phyloP scores from a whole-genome alignment of 2,113 vertebrate species.

The Perca fluviatilis region DNA sequence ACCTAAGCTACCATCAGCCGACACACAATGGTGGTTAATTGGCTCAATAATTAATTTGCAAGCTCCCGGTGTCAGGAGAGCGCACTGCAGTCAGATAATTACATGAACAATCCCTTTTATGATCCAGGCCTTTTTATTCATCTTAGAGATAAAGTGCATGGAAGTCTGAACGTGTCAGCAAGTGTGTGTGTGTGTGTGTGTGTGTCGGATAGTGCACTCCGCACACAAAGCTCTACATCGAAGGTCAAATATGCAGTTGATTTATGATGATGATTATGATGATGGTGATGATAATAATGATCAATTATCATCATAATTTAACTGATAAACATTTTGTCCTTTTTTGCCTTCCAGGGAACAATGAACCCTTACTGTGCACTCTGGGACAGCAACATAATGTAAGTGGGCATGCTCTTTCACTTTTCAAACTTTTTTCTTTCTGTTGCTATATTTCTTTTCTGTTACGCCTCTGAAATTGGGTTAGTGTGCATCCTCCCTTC shows the following conservation, averaged over 20 bases:
- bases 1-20: slow-evolving; percentile 58
- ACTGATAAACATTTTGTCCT: slow-evolving; percentile 48
- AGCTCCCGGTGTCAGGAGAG: slow-evolving; percentile 56
- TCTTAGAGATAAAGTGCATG: slow-evolving; percentile 61
- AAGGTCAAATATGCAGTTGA: slow-evolving; percentile 46
- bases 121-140: slow-evolving; percentile 60
- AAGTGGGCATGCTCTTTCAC: slow-evolving; percentile 84
- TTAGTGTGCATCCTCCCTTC: neutral
- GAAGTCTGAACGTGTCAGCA: slow-evolving; percentile 44
- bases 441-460: neutral
- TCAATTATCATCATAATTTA: slow-evolving; percentile 25
- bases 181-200: neutral
- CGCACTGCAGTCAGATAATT: slow-evolving; percentile 65
- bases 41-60: slow-evolving; percentile 81
- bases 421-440: slow-evolving; percentile 39
- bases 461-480: neutral
- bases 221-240: slow-evolving; percentile 4
- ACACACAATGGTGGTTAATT: slow-evolving; percentile 74
- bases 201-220: neutral
- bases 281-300: slow-evolving; percentile 31
- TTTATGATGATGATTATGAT: slow-evolving; percentile 42
- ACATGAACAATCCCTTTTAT: slow-evolving; percentile 73
- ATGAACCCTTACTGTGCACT: slow-evolving; percentile 96
- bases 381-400: slow-evolving; percentile 95
- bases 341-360: slow-evolving; percentile 89